Evolutionary conservation across 2,888 invertebrate species (phyloP).

Genomic region (Keiferia lycopersicella): DNA sequence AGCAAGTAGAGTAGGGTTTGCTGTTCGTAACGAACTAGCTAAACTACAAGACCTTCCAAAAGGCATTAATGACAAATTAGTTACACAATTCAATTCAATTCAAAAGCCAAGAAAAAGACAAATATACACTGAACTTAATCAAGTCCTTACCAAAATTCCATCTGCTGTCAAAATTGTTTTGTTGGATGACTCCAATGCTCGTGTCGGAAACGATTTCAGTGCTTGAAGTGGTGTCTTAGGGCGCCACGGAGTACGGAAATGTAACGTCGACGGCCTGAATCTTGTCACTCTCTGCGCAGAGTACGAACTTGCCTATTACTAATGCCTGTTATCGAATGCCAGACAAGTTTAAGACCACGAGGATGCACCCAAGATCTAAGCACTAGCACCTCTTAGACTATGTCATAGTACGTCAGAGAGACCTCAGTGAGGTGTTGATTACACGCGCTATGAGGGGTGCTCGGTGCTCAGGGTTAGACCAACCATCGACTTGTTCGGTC

Average conservation of each 20-base stretch:
- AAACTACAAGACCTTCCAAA: conserved; percentile 23
- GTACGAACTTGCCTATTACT: conserved; percentile 29
- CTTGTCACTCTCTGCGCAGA: conserved; percentile 31
- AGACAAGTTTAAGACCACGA: conserved; percentile 34
- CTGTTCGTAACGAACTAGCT: conserved; percentile 21
- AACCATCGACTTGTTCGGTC: conserved; percentile 32
- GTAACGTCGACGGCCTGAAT: conserved; percentile 31
- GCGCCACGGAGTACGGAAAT: conserved; percentile 4
- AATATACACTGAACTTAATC: neutral
- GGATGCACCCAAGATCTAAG: conserved; percentile 38
- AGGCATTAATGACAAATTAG: conserved; percentile 27
- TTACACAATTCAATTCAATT: too few species aligned
- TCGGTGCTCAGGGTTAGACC: conserved; percentile 29
- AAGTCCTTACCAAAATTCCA: neutral
- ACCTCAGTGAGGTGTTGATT: conserved; percentile 33
- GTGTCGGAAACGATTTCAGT: conserved; percentile 5
- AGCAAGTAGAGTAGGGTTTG: conserved; percentile 18
- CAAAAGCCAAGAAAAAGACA: too few species aligned
- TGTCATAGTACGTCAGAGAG: conserved; percentile 30
- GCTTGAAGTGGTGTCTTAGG: conserved; percentile 32
- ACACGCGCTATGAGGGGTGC: conserved; percentile 29
- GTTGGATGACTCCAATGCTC: conserved; percentile 24
- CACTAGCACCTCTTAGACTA: conserved; percentile 38
- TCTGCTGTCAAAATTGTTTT: conserved; percentile 5
- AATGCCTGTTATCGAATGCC: conserved; percentile 31